Conservation (phyloP, 2,797 vertebrate species). For the Fratercula arctica region DNA sequence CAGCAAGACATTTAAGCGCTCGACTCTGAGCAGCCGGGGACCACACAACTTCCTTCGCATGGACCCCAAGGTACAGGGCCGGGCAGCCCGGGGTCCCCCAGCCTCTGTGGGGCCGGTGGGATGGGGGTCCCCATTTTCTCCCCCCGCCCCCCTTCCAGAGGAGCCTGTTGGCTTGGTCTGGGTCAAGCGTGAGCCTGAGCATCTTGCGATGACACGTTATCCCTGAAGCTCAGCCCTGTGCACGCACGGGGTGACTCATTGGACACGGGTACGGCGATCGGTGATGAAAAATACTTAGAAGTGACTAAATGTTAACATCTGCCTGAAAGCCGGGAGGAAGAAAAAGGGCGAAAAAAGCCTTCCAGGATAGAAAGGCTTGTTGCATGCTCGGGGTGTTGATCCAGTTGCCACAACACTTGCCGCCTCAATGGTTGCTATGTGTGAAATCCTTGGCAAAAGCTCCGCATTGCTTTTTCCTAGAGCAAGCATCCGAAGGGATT, state of each 20-base stretch:
- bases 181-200: neutral
- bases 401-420: conserved; percentile 55
- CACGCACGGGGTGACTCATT: neutral
- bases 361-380: conserved; percentile 41
- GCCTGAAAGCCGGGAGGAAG: neutral
- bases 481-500: conserved; percentile 49
- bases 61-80: conserved; percentile 85
- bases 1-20: conserved; percentile 87
- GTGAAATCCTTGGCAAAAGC: conserved; percentile 53
- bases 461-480: conserved; percentile 33
- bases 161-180: neutral
- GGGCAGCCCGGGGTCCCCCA: neutral
- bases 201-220: neutral
- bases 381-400: conserved; percentile 24
- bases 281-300: neutral
- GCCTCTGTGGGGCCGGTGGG: accelerated
- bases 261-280: accelerated
- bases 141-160: neutral
- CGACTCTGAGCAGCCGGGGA: conserved; percentile 80
- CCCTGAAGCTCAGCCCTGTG: neutral
- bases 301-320: conserved; percentile 24
- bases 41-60: conserved; percentile 89
- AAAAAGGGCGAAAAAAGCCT: neutral
- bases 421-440: conserved; percentile 56
- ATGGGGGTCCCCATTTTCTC: neutral